Evolutionary conservation across 2,797 vertebrate species (phyloP).

Genomic region (Parauchenoglanis ngamensis): DNA sequence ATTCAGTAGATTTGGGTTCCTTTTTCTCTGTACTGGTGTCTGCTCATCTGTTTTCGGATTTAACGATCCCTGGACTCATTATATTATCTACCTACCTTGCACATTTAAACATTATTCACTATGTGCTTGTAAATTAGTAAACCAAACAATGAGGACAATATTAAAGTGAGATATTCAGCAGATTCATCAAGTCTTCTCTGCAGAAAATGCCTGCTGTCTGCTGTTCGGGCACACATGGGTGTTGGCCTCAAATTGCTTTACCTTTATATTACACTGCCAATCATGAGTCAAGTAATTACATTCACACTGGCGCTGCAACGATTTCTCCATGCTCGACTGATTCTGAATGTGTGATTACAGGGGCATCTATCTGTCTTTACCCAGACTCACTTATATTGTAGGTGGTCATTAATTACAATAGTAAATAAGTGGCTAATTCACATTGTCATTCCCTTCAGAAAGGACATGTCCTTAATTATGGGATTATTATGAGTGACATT

Average conservation of each 20-base stretch:
- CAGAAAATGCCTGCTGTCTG: not conserved
- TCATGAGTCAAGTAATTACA: conserved; percentile 27
- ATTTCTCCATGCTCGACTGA: not conserved
- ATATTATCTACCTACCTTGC: not conserved
- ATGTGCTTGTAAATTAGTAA: not conserved
- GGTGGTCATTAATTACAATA: conserved; percentile 11
- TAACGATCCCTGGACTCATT: not conserved
- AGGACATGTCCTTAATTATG: conserved; percentile 16
- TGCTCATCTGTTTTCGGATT: not conserved
- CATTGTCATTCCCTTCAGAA: not conserved
- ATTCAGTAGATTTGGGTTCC: not conserved
- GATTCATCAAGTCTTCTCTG: conserved; percentile 7
- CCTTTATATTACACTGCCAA: conserved; percentile 5
- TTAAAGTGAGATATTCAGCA: conserved; percentile 11
- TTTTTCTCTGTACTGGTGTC: not conserved
- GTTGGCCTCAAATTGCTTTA: conserved; percentile 16
- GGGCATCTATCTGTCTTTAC: conserved; percentile 18
- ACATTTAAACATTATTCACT: conserved; percentile 4
- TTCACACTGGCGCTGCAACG: not conserved
- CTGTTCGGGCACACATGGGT: not conserved
- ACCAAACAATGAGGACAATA: not conserved
- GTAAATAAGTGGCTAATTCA: conserved; percentile 9
- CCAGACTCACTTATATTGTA: conserved; percentile 7
- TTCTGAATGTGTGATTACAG: conserved; percentile 14
- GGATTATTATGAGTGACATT: not conserved